Percentiles rank a stretch among this genome's conserved stretches.
Evolutionary conservation across 53 echinoderm and acorn worm species (phyloP).

Genomic region (Luidia sarsii): DNA sequence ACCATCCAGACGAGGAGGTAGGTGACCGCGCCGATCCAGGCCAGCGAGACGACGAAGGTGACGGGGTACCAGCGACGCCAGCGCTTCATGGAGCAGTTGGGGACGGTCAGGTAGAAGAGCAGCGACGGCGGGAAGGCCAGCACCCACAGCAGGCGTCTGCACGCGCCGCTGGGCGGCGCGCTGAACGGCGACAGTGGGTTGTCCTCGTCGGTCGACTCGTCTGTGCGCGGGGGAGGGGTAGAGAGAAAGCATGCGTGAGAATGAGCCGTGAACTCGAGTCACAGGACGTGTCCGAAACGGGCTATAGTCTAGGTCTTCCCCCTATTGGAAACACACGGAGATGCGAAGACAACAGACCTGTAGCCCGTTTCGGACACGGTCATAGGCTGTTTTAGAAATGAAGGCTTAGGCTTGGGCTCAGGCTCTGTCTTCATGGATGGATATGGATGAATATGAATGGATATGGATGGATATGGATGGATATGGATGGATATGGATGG

Average conservation of each 20-base stretch:
- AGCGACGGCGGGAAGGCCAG: constrained; percentile 61
- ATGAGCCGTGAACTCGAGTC: no score
- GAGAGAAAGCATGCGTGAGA: neutral
- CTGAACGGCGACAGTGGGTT: constrained; percentile 51
- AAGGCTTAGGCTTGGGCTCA: no score
- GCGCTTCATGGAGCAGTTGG: constrained; percentile 67
- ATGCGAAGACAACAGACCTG: no score
- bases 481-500: no score
- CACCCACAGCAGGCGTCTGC: constrained; percentile 48
- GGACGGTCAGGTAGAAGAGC: constrained; percentile 75
- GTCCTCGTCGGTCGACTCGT: neutral
- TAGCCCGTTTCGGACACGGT: no score
- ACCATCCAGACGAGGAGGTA: constrained; percentile 95
- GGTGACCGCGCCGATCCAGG: constrained; percentile 79
- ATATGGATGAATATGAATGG: no score
- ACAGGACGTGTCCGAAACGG: no score
- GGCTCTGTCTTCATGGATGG: no score
- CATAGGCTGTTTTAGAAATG: no score
- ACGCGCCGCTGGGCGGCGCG: constrained; percentile 48
- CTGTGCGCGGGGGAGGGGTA: neutral
- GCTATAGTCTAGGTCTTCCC: no score
- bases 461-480: no score
- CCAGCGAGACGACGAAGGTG: constrained; percentile 69
- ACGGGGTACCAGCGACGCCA: constrained; percentile 75
- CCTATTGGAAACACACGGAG: no score